These are phyloP conservation scores for Eupithecia inturbata DNA, from an alignment of 2,888 invertebrate genomes.

Conservation along the genomic window DNA sequence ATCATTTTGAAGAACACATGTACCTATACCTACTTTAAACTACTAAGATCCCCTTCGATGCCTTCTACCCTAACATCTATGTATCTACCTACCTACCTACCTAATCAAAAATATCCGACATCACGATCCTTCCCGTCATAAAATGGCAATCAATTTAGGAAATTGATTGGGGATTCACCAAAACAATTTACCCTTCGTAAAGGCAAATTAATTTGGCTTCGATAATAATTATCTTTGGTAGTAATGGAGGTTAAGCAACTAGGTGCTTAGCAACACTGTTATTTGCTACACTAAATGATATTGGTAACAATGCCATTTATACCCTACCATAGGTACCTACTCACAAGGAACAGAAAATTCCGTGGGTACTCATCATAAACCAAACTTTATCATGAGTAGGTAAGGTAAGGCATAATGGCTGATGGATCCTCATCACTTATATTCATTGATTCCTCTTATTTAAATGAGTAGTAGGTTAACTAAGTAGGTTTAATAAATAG, in stretches of 20 bases:
- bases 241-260: slow-evolving; percentile 43
- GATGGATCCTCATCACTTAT: no score
- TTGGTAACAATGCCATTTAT: slow-evolving; percentile 36
- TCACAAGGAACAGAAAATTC: no score
- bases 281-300: slow-evolving; percentile 46
- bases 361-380: no score
- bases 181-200: slow-evolving; percentile 78
- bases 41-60: neutral
- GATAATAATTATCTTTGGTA: slow-evolving; percentile 64
- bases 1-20: neutral
- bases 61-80: slow-evolving; percentile 6
- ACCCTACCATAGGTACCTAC: no score
- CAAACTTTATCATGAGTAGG: no score
- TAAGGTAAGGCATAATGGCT: no score
- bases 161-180: slow-evolving; percentile 78
- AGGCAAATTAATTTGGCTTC: slow-evolving; percentile 70
- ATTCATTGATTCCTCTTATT: no score
- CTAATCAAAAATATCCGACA: slow-evolving; percentile 40
- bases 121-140: slow-evolving; percentile 43
- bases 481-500: no score
- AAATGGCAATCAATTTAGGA: slow-evolving; percentile 71
- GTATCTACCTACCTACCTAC: slow-evolving; percentile 21
- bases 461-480: no score
- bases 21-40: neutral
- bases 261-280: slow-evolving; percentile 35